These are phyloP conservation scores for Eonycteris spelaea DNA, from an alignment of 2,113 vertebrate genomes.

Conservation along the genomic window DNA sequence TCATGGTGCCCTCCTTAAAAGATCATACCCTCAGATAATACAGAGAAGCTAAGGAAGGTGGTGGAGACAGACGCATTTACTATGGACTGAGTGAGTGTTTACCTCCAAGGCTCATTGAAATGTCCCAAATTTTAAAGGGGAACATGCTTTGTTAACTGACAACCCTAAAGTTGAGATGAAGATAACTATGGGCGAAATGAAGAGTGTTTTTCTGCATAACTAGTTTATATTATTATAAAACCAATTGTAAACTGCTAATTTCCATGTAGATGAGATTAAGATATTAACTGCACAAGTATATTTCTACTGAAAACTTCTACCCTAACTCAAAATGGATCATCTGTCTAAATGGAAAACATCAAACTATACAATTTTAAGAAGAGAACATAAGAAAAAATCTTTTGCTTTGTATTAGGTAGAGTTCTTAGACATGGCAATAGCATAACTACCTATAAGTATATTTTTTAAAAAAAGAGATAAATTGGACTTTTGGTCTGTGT, in stretches of 20 bases:
- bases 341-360: background rate
- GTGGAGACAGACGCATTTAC: background rate
- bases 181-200: background rate
- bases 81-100: background rate
- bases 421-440: too few relatives aligned
- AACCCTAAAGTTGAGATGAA: background rate
- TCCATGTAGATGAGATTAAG: background rate
- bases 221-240: background rate
- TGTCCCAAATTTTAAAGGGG: background rate
- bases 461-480: background rate
- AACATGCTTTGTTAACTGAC: background rate
- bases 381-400: background rate
- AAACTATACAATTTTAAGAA: background rate
- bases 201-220: background rate
- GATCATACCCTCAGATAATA: background rate
- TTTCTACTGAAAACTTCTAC: background rate
- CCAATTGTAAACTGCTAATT: background rate
- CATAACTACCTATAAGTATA: background rate
- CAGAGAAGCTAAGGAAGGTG: background rate
- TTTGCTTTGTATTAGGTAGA: background rate
- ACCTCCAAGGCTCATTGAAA: background rate
- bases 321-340: background rate
- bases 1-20: background rate
- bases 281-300: background rate
- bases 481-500: background rate